Conservation (phyloP, 2,113 vertebrate genomes). For the Calidris pugnax region DNA sequence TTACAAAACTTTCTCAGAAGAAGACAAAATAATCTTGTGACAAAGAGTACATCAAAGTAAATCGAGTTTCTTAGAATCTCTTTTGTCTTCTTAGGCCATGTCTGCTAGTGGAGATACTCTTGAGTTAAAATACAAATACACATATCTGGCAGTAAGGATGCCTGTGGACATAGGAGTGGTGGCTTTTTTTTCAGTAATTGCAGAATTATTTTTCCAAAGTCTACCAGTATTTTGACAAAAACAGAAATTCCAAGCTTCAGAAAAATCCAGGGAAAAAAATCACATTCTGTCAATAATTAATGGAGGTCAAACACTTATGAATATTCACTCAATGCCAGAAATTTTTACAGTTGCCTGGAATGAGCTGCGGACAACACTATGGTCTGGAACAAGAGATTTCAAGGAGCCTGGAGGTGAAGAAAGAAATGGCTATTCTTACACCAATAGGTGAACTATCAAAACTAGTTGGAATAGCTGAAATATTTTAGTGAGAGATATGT, state of each 20-base stretch:
- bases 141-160: not conserved
- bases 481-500: not conserved
- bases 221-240: not conserved
- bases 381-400: not conserved
- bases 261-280: not conserved
- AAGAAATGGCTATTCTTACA: not conserved
- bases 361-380: not conserved
- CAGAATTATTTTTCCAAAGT: not conserved
- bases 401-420: not conserved
- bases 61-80: not conserved
- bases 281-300: not conserved
- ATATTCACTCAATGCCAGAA: not conserved
- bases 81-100: not conserved
- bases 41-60: not conserved
- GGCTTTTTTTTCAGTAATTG: not conserved
- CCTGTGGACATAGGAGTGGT: not conserved
- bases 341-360: not conserved
- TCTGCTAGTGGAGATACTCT: not conserved
- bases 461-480: not conserved
- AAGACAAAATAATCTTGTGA: not conserved
- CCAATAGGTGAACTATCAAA: not conserved
- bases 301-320: not conserved
- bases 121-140: not conserved
- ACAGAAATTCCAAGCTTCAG: not conserved
- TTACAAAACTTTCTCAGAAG: not conserved